Evolutionary conservation across 2,888 invertebrate species (phyloP).

Genomic region (Diarsia dahlii): DNA sequence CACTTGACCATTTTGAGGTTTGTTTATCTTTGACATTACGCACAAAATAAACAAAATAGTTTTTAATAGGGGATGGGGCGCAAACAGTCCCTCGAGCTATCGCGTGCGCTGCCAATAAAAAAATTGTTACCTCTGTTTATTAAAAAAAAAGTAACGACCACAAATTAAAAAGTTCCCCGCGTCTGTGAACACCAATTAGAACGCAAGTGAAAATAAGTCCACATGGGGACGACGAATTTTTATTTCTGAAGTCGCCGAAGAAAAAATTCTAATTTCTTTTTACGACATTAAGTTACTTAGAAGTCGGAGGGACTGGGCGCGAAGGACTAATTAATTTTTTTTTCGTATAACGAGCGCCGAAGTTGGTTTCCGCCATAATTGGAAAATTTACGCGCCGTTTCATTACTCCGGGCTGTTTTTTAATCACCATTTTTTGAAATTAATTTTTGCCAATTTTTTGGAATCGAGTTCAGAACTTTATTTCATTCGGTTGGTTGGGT

Average conservation of each 20-base stretch:
- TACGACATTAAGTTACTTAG: conserved; percentile 68
- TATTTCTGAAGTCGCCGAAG: conserved; percentile 63
- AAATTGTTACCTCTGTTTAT: conserved; percentile 58
- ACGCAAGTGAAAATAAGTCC: conserved; percentile 67
- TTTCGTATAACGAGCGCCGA: conserved; percentile 73
- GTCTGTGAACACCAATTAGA: conserved; percentile 65
- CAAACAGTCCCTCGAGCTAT: conserved; percentile 39
- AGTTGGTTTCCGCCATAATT: conserved; percentile 84
- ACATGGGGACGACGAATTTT: conserved; percentile 66
- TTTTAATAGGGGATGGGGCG: conserved; percentile 34
- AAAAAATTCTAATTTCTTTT: conserved; percentile 69
- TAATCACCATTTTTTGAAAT: conserved; percentile 77
- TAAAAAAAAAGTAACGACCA: conserved; percentile 63
- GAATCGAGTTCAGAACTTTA: conserved; percentile 48
- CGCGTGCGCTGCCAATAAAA: conserved; percentile 59
- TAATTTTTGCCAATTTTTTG: conserved; percentile 60
- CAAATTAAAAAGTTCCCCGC: conserved; percentile 68
- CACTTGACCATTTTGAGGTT: background rate
- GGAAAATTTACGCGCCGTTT: conserved; percentile 83
- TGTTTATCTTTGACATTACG: conserved; percentile 25
- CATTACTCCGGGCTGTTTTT: conserved; percentile 80
- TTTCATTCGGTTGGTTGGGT: conserved; percentile 25
- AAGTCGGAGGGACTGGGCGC: conserved; percentile 74
- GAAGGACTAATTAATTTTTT: conserved; percentile 87
- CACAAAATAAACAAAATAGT: conserved; percentile 55